Conservation (phyloP, 2,113 vertebrate genomes). For the Lonchura striata region DNA sequence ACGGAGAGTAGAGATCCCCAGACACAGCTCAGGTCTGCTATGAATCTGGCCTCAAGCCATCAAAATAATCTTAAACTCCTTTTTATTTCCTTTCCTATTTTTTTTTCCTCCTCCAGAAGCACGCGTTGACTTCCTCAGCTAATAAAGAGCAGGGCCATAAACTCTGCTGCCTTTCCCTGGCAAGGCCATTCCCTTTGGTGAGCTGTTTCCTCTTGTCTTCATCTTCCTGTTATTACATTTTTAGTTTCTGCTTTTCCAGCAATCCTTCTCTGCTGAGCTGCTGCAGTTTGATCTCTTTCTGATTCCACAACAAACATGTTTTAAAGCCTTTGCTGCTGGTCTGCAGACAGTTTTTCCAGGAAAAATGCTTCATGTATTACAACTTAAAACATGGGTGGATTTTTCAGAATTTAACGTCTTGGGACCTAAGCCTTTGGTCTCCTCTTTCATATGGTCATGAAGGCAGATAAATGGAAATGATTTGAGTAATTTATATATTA, state of each 20-base stretch:
- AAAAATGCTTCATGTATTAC: slow-evolving; percentile 42
- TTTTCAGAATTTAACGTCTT: slow-evolving; percentile 49
- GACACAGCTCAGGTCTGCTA: not conserved
- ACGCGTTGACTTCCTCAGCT: not conserved
- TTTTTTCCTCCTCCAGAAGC: not conserved
- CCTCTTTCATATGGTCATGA: slow-evolving; percentile 4
- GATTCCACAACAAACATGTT: slow-evolving; percentile 52
- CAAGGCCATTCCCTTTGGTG: slow-evolving; percentile 33
- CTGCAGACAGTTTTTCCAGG: slow-evolving; percentile 35
- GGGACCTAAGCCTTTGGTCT: slow-evolving; percentile 52
- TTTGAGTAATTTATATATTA: slow-evolving; percentile 58
- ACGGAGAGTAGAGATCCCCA: slow-evolving; percentile 29
- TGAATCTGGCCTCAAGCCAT: slow-evolving; percentile 17
- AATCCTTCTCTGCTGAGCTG: slow-evolving; percentile 31
- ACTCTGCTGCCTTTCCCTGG: slow-evolving; percentile 14
- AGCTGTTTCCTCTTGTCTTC: slow-evolving; percentile 20
- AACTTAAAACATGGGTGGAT: slow-evolving; percentile 45
- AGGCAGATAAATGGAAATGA: slow-evolving; percentile 41
- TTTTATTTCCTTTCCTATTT: slow-evolving; percentile 43
- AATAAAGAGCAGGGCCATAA: slow-evolving; percentile 31
- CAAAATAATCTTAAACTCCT: slow-evolving; percentile 40
- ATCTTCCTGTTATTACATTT: slow-evolving; percentile 28
- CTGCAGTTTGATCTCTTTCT: slow-evolving; percentile 23
- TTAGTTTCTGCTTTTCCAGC: slow-evolving; percentile 52
- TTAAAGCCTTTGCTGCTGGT: slow-evolving; percentile 38